A percentile compares a stretch with the other conserved stretches of the same genome.
These are phyloP conservation scores for Coelopa pilipes DNA, from an alignment of 2,888 invertebrate species.

Conservation along the genomic window DNA sequence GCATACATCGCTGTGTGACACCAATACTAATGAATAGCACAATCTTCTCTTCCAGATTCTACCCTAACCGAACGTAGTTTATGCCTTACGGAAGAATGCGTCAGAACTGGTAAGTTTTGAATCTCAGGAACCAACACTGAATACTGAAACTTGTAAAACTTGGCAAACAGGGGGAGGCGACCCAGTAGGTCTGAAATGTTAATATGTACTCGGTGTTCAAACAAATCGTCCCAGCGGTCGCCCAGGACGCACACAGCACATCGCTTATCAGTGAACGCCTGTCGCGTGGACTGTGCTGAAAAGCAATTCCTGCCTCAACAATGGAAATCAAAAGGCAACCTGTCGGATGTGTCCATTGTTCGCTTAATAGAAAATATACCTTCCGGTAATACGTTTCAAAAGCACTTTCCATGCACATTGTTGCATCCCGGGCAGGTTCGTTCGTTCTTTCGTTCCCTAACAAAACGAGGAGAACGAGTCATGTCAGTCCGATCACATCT, in stretches of 20 bases:
- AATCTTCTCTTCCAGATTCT: slow-evolving; percentile 33
- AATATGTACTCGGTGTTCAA: too few relatives aligned
- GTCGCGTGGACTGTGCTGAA: slow-evolving; percentile 17
- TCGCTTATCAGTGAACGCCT: slow-evolving; percentile 11
- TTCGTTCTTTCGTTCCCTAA: neutral
- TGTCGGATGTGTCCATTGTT: slow-evolving; percentile 34
- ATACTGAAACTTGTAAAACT: too few relatives aligned
- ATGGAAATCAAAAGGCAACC: slow-evolving; percentile 12
- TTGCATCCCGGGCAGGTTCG: neutral
- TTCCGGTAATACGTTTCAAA: slow-evolving; percentile 28
- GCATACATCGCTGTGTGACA: too few relatives aligned
- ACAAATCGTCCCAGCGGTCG: too few relatives aligned
- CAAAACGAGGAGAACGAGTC: too few relatives aligned
- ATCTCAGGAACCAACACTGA: too few relatives aligned
- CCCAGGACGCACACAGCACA: neutral
- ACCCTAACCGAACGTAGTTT: slow-evolving; percentile 54
- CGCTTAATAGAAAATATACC: slow-evolving; percentile 41
- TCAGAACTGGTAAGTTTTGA: slow-evolving; percentile 70
- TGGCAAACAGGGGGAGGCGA: too few relatives aligned
- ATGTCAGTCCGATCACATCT: neutral
- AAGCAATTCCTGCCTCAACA: neutral
- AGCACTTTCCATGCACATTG: slow-evolving; percentile 11
- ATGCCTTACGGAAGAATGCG: slow-evolving; percentile 73
- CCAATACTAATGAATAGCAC: too few relatives aligned
- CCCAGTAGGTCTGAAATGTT: too few relatives aligned